phyloP scores from a whole-genome alignment of 2,888 invertebrate genomes.

The Andrena bucephala region DNA sequence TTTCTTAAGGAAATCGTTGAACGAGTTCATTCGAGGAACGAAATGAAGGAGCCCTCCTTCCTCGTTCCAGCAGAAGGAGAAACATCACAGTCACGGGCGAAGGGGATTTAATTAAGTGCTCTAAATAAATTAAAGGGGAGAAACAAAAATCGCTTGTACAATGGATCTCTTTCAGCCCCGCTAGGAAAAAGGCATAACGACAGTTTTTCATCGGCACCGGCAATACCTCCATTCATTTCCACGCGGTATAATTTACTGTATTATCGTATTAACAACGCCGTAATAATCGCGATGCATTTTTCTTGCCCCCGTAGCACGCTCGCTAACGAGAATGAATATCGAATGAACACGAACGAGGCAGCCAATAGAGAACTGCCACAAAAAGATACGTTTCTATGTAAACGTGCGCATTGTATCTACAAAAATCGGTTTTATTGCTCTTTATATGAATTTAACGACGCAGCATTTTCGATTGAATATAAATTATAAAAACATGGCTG shows the following conservation, averaged over 20 bases:
- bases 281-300: not conserved
- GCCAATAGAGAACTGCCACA: not conserved
- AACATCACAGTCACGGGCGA: slow-evolving; percentile 44
- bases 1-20: slow-evolving; percentile 33
- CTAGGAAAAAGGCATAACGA: not conserved
- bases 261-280: slow-evolving; percentile 13
- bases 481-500: no score
- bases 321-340: not conserved
- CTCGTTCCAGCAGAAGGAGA: slow-evolving; percentile 13
- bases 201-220: slow-evolving; percentile 20
- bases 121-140: slow-evolving; percentile 52
- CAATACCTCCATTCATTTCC: not conserved
- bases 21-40: slow-evolving; percentile 42
- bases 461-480: no score
- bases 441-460: no score
- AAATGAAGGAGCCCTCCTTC: slow-evolving; percentile 30
- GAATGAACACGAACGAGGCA: not conserved
- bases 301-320: not conserved
- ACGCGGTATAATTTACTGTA: not conserved
- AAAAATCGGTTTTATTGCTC: no score
- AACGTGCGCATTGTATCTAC: not conserved
- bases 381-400: not conserved
- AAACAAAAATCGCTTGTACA: slow-evolving; percentile 31
- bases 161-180: not conserved
- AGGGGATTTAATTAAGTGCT: slow-evolving; percentile 50